Conservation (phyloP, 2,888 invertebrate species). For the Geophilus truncorum region DNA sequence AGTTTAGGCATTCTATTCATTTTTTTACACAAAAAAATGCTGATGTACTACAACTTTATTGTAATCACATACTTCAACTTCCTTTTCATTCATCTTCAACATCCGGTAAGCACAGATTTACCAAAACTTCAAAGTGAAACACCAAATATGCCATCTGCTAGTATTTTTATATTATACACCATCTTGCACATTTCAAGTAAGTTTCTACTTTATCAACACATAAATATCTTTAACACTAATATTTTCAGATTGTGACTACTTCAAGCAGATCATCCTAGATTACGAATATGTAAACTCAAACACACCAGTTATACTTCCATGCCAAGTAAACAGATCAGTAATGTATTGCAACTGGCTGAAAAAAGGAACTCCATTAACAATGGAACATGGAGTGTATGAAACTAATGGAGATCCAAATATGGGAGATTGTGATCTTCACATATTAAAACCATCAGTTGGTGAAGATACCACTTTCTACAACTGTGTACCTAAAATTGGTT, state of each 20-base stretch:
- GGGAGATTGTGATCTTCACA: neutral
- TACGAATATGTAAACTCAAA: neutral
- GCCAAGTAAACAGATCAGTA: neutral
- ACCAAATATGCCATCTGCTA: neutral
- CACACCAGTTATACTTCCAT: neutral
- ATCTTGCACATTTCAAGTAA: neutral
- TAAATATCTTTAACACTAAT: neutral
- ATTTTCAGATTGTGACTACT: neutral
- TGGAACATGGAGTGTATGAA: neutral
- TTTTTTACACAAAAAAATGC: no score
- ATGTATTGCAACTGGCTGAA: neutral
- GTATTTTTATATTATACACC: neutral
- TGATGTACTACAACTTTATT: no score
- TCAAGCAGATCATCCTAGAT: neutral
- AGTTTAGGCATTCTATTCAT: no score
- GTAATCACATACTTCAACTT: no score
- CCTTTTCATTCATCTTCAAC: no score
- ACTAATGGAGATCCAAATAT: neutral
- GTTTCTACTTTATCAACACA: neutral
- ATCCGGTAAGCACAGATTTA: no score
- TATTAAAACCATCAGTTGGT: neutral
- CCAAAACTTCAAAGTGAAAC: no score
- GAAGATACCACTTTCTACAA: neutral
- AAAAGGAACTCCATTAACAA: neutral
- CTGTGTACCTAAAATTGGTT: neutral